phyloP scores from a whole-genome alignment of 64 coral and sea anemone species.

The Porites lutea region DNA sequence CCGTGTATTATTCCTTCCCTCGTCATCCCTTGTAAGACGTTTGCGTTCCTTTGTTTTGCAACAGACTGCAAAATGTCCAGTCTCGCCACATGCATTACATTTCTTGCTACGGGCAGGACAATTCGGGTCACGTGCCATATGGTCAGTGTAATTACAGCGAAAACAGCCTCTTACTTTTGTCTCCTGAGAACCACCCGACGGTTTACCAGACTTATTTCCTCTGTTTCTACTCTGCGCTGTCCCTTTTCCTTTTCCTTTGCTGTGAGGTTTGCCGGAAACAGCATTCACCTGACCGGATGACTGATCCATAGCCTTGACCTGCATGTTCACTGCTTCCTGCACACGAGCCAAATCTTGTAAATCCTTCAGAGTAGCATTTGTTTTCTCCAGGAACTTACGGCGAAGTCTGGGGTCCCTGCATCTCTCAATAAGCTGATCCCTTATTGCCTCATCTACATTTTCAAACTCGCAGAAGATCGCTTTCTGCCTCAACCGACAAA shows the following conservation, averaged over 20 bases:
- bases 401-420: no score
- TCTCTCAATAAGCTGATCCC: no score
- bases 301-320: no score
- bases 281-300: no score
- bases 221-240: neutral
- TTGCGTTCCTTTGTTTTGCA: constrained; percentile 57
- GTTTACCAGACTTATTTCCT: constrained; percentile 40
- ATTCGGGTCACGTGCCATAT: constrained; percentile 49
- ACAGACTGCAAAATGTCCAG: constrained; percentile 49
- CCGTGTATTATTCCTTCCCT: constrained; percentile 47
- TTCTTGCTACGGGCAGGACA: constrained; percentile 52
- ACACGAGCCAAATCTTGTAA: no score
- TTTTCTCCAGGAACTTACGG: no score
- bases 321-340: no score
- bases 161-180: constrained; percentile 37
- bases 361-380: no score
- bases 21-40: constrained; percentile 38
- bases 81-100: constrained; percentile 48
- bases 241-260: constrained; percentile 4
- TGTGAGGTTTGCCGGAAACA: neutral
- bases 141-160: constrained; percentile 54
- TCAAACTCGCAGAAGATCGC: constrained; percentile 16
- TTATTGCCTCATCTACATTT: constrained; percentile 16
- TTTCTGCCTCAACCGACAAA: no score
- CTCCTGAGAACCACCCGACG: neutral